A percentile compares a stretch with the other conserved stretches of the same genome.
Evolutionary conservation across 2,888 invertebrate genomes (phyloP).

Genomic region (Coecobrya sp.): DNA sequence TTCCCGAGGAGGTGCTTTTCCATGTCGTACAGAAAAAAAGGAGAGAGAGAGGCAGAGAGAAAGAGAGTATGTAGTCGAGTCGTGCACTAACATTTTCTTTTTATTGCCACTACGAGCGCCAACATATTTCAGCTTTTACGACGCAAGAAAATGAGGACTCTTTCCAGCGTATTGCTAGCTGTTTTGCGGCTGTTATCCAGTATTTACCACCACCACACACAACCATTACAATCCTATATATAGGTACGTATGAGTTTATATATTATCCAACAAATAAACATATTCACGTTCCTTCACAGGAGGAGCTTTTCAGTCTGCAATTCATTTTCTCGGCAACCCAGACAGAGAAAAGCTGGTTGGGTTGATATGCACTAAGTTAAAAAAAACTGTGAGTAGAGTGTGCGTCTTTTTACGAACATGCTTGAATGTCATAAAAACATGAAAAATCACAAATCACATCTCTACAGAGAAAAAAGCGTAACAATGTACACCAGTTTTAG

Average conservation of each 20-base stretch:
- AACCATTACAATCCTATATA: constrained; percentile 7
- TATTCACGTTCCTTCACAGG: background rate
- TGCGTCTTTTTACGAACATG: background rate
- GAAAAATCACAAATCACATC: constrained; percentile 48
- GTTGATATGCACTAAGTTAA: constrained; percentile 10
- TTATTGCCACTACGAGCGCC: constrained; percentile 56
- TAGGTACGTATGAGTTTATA: background rate
- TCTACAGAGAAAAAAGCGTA: background rate
- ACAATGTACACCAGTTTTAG: constrained; percentile 4
- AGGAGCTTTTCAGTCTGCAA: background rate
- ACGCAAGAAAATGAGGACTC: constrained; percentile 60
- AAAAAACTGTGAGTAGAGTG: background rate
- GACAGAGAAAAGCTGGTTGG: constrained; percentile 14
- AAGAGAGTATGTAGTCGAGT: background rate
- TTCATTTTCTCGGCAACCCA: constrained; percentile 16
- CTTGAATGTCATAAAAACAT: constrained; percentile 50
- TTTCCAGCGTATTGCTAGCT: constrained; percentile 34
- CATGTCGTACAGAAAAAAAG: background rate
- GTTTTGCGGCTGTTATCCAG: constrained; percentile 36
- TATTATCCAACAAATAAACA: background rate
- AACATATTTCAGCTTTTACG: constrained; percentile 76
- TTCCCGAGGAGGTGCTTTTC: constrained; percentile 67
- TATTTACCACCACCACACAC: constrained; percentile 33
- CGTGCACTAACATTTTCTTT: constrained; percentile 55
- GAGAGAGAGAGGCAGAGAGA: background rate